Evolutionary conservation across 2,888 invertebrate genomes (phyloP).

Genomic region (Cryptus armator): DNA sequence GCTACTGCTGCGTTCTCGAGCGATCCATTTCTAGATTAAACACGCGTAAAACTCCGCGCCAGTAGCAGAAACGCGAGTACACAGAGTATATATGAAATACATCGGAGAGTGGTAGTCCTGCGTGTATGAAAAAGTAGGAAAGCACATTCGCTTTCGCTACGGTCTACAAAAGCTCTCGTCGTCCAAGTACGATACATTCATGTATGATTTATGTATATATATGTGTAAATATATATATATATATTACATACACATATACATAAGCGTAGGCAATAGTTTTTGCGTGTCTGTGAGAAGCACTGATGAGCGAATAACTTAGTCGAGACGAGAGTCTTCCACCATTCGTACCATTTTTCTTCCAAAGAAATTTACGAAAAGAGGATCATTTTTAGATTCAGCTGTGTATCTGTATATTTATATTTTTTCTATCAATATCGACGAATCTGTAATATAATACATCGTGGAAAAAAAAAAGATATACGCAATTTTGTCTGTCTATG

Average conservation of each 20-base stretch:
- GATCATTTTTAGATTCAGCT: neutral
- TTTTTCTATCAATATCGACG: neutral
- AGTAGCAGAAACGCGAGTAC: conserved; percentile 65
- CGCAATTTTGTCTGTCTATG: conserved; percentile 4
- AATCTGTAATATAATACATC: conserved; percentile 63
- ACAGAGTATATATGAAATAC: neutral
- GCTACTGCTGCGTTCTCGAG: conserved; percentile 76
- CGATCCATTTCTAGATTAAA: conserved; percentile 85
- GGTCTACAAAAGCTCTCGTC: conserved; percentile 49
- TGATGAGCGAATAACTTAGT: conserved; percentile 18
- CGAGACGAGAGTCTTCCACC: neutral
- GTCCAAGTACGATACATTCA: conserved; percentile 15
- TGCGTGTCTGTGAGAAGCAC: conserved; percentile 7
- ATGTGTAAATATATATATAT: neutral
- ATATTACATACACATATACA: too few species aligned
- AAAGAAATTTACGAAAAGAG: neutral
- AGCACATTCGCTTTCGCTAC: conserved; percentile 31
- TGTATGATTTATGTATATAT: neutral
- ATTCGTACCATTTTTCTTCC: too few species aligned
- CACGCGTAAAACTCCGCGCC: conserved; percentile 82
- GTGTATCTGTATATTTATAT: neutral
- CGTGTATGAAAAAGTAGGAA: conserved; percentile 41
- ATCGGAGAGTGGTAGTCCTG: conserved; percentile 36
- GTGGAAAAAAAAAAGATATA: conserved; percentile 54
- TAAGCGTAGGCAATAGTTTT: neutral